Evolutionary conservation across 2,888 invertebrate species (phyloP).

Genomic region (Scaeva pyrastri): DNA sequence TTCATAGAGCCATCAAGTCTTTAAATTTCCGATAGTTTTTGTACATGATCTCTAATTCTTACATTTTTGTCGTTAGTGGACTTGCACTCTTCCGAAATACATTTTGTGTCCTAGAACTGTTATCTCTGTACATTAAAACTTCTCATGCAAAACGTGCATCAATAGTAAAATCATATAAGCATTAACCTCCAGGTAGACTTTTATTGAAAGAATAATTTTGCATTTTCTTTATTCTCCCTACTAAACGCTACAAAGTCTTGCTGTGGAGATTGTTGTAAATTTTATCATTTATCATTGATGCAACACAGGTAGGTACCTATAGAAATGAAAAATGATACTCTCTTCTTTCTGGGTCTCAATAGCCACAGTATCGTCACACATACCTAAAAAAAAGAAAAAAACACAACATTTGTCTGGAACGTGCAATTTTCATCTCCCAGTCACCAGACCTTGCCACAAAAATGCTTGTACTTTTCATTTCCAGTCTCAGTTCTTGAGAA

Average conservation of each 20-base stretch:
- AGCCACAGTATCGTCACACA: neutral
- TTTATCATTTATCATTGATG: constrained; percentile 6
- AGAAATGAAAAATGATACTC: neutral
- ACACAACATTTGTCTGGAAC: neutral
- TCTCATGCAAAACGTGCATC: too few relatives aligned
- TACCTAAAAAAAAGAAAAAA: neutral
- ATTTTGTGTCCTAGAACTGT: too few relatives aligned
- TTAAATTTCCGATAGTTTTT: too few relatives aligned
- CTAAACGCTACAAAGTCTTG: neutral
- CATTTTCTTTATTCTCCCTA: neutral
- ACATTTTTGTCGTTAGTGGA: too few relatives aligned
- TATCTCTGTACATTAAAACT: too few relatives aligned
- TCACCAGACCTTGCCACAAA: constrained; percentile 46
- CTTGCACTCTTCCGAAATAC: too few relatives aligned
- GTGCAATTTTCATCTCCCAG: constrained; percentile 32
- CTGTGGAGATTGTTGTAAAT: neutral
- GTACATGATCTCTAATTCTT: too few relatives aligned
- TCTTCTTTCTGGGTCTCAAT: neutral
- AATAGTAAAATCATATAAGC: too few relatives aligned
- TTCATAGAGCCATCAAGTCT: too few relatives aligned
- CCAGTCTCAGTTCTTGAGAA: constrained; percentile 58
- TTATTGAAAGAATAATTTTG: neutral
- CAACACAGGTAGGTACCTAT: neutral
- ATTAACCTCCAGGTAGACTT: neutral
- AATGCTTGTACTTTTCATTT: constrained; percentile 41